phyloP scores from a whole-genome alignment of 2,888 invertebrate species.

The Conops quadrifasciatus region DNA sequence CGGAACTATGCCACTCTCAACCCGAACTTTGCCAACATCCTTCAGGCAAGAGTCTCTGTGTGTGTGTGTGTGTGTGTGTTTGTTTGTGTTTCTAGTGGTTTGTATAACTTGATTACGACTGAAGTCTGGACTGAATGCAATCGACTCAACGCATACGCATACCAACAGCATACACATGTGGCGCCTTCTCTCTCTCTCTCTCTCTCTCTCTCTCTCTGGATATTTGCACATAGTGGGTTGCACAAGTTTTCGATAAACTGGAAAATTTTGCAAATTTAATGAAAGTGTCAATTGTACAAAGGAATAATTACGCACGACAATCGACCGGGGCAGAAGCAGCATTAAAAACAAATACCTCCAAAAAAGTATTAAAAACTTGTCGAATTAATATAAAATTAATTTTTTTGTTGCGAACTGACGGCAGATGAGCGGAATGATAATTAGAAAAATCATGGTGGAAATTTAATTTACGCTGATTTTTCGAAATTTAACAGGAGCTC shows the following conservation, averaged over 20 bases:
- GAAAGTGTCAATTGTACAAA: too few relatives aligned
- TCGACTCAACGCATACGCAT: neutral
- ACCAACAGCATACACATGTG: neutral
- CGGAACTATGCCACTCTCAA: neutral
- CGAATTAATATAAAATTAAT: too few relatives aligned
- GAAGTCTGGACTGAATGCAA: neutral
- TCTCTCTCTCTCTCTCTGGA: neutral
- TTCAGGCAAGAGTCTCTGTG: neutral
- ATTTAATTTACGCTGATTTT: neutral
- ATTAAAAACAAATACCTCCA: too few relatives aligned
- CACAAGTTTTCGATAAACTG: neutral
- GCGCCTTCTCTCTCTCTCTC: neutral
- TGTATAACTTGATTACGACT: neutral
- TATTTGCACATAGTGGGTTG: constrained; percentile 7
- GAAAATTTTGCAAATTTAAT: too few relatives aligned
- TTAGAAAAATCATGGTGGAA: too few relatives aligned
- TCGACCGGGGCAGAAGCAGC: too few relatives aligned
- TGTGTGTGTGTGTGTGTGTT: constrained; percentile 9
- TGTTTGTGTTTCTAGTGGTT: neutral
- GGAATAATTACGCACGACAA: too few relatives aligned
- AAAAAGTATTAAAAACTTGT: too few relatives aligned
- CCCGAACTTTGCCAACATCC: neutral
- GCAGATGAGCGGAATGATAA: too few relatives aligned
- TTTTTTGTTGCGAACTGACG: too few relatives aligned
- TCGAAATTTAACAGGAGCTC: neutral